These are phyloP conservation scores for Morbakka virulenta DNA, from an alignment of 30 jellyfish, hydroid and myxozoan species.

Conservation along the genomic window DNA sequence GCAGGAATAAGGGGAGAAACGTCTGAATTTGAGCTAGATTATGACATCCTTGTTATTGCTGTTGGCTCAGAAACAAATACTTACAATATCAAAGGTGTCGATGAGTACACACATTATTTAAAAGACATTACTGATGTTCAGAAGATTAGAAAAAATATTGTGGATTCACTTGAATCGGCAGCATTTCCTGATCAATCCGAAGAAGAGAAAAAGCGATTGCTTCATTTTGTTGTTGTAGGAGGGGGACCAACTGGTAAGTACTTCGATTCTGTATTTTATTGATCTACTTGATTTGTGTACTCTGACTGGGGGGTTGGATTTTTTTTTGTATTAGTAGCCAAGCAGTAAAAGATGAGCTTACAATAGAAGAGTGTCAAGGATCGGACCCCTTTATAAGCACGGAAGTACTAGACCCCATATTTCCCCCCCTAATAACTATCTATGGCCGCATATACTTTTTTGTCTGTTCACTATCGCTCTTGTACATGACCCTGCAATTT, in stretches of 20 bases:
- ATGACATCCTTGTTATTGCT: conserved; percentile 69
- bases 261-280: too few relatives aligned
- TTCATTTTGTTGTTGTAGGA: conserved; percentile 95
- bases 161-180: conserved; percentile 91
- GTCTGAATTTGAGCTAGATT: conserved; percentile 45
- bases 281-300: too few relatives aligned
- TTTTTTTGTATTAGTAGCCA: too few relatives aligned
- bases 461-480: too few relatives aligned
- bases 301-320: too few relatives aligned
- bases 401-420: too few relatives aligned
- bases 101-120: conserved; percentile 67
- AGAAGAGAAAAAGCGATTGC: conserved; percentile 66
- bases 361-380: too few relatives aligned
- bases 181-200: conserved; percentile 84
- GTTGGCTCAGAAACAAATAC: conserved; percentile 91
- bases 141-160: conserved; percentile 64
- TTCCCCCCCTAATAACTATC: too few relatives aligned
- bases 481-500: too few relatives aligned
- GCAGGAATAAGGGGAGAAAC: conserved; percentile 60
- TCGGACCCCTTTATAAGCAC: too few relatives aligned
- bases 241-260: conserved; percentile 94
- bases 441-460: too few relatives aligned
- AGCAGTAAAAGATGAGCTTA: too few relatives aligned
- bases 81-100: conserved; percentile 59
- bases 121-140: conserved; percentile 75